Evolutionary conservation across 2,888 invertebrate genomes (phyloP), one percentile per base, ranked within the genome.

Genomic region (Calameuta idolon): DNA sequence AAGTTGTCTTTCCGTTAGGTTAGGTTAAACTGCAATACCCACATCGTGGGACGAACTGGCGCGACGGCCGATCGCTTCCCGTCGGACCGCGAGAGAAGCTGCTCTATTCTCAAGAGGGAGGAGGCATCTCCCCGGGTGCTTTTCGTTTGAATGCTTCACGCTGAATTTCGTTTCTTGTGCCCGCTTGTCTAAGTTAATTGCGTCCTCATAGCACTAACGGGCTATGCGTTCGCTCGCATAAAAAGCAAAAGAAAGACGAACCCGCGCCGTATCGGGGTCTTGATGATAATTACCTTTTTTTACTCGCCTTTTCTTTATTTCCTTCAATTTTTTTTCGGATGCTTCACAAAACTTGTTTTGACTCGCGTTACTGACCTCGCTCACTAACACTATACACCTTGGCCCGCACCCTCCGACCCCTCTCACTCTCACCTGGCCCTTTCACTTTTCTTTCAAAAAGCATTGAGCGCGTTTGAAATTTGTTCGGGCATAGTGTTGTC

Each of bases 71-170:
- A 81, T 80, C 82, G 83, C 79, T 79, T 79, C 81, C 86, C 86
- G 87, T 85, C 87, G 87, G 86, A 82, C 75, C 82, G 84, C 76
- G 75, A 71, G 77, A 73, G 68, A 78, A 74, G 9, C 71, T 71
- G 31, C 71, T 71, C 71, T 71, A 23, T 34, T 71, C 71, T 71
- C 31, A 74, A 35, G 35, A 33, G 35, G 74, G 74, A 23, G 33
- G 33, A 23, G 33, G 33, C 34, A 23, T 35, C 74, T 69, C 71
- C 69, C 69, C 74, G 69, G 75, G 78, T 76, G 77, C 77, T 83
- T 84, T 85, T 84, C 79, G 84, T 80, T 82, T 81, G 81, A 82
- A 83, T 82, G 83, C 85, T 87, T 87, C 87, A 87, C 87, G 85
- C 85, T 80, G 83, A 82, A 87, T 87, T 87, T 86, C 77, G 81